Conservation (phyloP, 2,113 vertebrate genomes). For the Ranitomeya variabilis region DNA sequence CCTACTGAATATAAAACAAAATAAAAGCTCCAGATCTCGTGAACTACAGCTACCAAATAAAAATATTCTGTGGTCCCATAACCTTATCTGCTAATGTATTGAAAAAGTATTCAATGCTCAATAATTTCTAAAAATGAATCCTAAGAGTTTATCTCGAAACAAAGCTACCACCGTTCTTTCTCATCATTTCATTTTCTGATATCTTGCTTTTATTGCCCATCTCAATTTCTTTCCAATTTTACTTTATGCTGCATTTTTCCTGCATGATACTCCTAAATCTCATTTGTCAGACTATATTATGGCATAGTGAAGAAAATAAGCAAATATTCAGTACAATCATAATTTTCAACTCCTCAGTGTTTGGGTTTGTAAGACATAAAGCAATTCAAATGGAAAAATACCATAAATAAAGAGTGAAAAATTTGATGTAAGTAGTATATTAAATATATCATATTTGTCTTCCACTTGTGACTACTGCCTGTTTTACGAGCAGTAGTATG, state of each 20-base stretch:
- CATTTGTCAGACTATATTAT: constrained; percentile 12
- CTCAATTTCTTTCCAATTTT: constrained; percentile 33
- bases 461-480: constrained; percentile 3
- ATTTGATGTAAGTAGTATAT: constrained; percentile 16
- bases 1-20: not conserved
- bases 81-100: not conserved
- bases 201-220: constrained; percentile 6
- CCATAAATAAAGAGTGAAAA: not conserved
- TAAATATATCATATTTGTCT: constrained; percentile 40
- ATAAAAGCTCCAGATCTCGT: not conserved
- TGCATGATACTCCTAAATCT: constrained; percentile 6
- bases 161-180: not conserved
- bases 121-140: not conserved
- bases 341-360: constrained; percentile 10
- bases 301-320: constrained; percentile 37
- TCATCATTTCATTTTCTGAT: not conserved
- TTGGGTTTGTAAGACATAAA: constrained; percentile 31
- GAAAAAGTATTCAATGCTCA: not conserved
- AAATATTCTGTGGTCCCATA: not conserved
- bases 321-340: constrained; percentile 31
- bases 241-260: constrained; percentile 14
- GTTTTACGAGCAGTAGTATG: not conserved
- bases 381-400: constrained; percentile 34
- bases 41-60: not conserved
- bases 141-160: not conserved